Percentiles rank a stretch among this genome's conserved stretches.
phyloP scores from a whole-genome alignment of 2,113 vertebrate genomes.

The Barbus barbus region DNA sequence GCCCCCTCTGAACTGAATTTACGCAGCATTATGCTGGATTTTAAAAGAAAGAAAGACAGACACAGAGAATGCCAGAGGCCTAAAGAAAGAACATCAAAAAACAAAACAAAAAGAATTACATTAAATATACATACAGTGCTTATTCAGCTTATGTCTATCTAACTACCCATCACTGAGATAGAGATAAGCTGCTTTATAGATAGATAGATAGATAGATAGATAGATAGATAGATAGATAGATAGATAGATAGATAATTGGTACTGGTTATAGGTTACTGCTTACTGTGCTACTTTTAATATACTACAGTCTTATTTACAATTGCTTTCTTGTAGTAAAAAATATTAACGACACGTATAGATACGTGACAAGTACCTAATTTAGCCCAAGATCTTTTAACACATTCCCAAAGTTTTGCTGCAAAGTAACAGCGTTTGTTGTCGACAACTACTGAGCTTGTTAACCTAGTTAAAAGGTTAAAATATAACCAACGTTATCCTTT shows the following conservation, averaged over 20 bases:
- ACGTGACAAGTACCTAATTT: neutral
- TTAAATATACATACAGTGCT: neutral
- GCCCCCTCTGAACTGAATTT: slow-evolving; percentile 76
- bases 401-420: neutral
- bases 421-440: neutral
- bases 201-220: neutral
- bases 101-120: neutral
- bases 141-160: too few species aligned
- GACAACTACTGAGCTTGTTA: neutral
- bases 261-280: neutral
- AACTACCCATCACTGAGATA: too few species aligned
- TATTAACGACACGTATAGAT: too few species aligned
- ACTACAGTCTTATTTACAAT: too few species aligned
- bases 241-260: too few species aligned
- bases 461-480: neutral
- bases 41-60: neutral
- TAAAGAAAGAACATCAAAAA: slow-evolving; percentile 1
- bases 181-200: neutral
- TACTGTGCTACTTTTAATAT: neutral
- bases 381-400: neutral
- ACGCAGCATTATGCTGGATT: slow-evolving; percentile 62
- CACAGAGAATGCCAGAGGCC: neutral
- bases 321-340: neutral
- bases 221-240: neutral
- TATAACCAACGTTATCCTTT: neutral